phyloP scores from a whole-genome alignment of 2,888 invertebrate species.

The Melinopterus prodromus region DNA sequence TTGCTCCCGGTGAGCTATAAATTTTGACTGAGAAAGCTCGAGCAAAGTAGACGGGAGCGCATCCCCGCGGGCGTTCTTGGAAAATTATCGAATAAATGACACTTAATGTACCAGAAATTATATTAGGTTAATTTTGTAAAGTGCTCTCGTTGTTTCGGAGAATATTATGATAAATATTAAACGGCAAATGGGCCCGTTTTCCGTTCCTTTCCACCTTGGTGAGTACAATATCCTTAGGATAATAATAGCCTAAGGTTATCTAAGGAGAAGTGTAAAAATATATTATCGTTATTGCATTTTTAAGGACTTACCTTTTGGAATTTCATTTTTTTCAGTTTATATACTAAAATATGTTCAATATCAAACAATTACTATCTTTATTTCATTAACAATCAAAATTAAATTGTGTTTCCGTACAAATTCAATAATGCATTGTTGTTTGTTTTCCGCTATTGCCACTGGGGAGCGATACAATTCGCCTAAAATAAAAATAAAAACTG shows the following conservation, averaged over 20 bases:
- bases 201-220: not conserved
- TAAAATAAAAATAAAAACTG: too few relatives aligned
- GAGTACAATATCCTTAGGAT: not conserved
- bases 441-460: too few relatives aligned
- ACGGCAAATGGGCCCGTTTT: not conserved
- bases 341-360: too few relatives aligned
- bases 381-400: too few relatives aligned
- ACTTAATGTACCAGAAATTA: conserved; percentile 4
- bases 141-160: not conserved
- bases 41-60: not conserved
- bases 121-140: conserved; percentile 4
- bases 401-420: too few relatives aligned
- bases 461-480: too few relatives aligned
- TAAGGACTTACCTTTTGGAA: too few relatives aligned
- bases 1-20: not conserved
- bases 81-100: not conserved
- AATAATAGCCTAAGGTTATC: too few relatives aligned
- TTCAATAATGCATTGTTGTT: too few relatives aligned
- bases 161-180: not conserved
- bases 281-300: not conserved
- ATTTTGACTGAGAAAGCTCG: not conserved
- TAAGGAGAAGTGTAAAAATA: not conserved
- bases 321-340: too few relatives aligned
- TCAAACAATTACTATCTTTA: too few relatives aligned
- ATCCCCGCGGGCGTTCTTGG: not conserved